Evolutionary conservation across 1,140 invertebrate species (phyloP), one percentile per base, ranked within the genome.

Genomic region (Protaetia brevitarsis): DNA sequence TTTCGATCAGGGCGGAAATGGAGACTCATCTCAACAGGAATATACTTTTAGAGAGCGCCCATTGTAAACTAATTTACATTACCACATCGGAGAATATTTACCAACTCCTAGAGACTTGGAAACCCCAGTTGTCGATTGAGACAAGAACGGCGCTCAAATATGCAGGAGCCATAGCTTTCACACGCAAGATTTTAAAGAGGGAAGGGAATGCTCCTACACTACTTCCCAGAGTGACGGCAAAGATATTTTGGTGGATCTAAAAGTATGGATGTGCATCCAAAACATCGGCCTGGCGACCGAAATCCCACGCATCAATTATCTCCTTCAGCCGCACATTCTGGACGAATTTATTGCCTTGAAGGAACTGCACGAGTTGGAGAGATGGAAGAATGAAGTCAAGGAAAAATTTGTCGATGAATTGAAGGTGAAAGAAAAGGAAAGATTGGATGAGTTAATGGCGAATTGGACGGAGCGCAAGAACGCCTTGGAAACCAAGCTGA

Each of bases 361-460:
- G 82, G 77, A 82, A 83, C 67, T 83, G 11, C 74, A 80, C 21
- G 82, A 85, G 61, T 74, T 85, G 83, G 83, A 84, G 83, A 70
- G 79, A 82, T 31, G 23, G 26, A 30, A 58, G 6, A 67, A 10
- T 3, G 41, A 72, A 71, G 26, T 79, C 83, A 66, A 80, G 81
- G 62, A 77, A 80, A 69, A 73, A 80, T 64, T 85, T 84, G 68
- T 73, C 69, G 66, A 77, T 79, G 58, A 77, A 82, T 64, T 82
- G 31, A 74, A 80, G 57, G 75, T 75, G 63, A 71, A n/a, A 63
- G 79, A 80, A 59, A 79, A 79, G 56, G 58, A 69, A 8, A 79
- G 81, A 70, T 29, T 84, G 4, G 66, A 75, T 13, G 73, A 79
- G 6, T 59, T 83, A 0, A 72, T 77, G 66, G 71, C 78, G 36